phyloP scores from a whole-genome alignment of 2,113 vertebrate species.

The Coryphaenoides rupestris region DNA sequence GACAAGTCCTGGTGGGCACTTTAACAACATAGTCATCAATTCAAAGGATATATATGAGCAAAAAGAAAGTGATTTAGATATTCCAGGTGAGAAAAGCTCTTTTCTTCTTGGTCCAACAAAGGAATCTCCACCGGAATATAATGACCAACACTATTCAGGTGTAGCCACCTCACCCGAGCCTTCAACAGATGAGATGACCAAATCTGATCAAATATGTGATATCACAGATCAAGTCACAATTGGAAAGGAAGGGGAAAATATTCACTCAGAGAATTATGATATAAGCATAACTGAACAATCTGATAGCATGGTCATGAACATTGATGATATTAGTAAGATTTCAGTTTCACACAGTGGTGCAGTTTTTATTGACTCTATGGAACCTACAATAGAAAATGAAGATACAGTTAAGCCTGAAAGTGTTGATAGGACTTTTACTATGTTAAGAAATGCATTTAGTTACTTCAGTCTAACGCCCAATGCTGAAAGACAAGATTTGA shows the following conservation, averaged over 20 bases:
- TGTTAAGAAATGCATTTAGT: conserved; percentile 41
- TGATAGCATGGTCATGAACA: neutral
- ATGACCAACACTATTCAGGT: neutral
- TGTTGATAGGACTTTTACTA: conserved; percentile 22
- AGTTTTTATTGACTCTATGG: neutral
- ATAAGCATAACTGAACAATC: neutral
- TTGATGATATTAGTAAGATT: neutral
- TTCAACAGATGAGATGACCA: neutral
- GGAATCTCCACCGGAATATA: neutral
- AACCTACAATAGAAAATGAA: neutral
- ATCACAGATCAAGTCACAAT: conserved; percentile 1
- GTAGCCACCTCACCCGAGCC: neutral
- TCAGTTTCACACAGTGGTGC: neutral
- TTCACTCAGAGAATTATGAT: neutral
- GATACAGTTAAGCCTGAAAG: neutral
- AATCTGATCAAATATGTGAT: neutral
- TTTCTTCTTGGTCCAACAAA: neutral
- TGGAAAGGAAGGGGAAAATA: neutral
- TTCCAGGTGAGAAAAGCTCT: neutral
- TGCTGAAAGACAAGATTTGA: neutral
- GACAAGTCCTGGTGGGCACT: neutral
- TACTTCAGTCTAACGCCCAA: conserved; percentile 27
- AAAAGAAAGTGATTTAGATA: neutral
- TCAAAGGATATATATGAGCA: neutral
- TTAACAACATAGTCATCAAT: neutral